phyloP scores from a whole-genome alignment of 2,113 vertebrate genomes.

The Otocyon megalotis region DNA sequence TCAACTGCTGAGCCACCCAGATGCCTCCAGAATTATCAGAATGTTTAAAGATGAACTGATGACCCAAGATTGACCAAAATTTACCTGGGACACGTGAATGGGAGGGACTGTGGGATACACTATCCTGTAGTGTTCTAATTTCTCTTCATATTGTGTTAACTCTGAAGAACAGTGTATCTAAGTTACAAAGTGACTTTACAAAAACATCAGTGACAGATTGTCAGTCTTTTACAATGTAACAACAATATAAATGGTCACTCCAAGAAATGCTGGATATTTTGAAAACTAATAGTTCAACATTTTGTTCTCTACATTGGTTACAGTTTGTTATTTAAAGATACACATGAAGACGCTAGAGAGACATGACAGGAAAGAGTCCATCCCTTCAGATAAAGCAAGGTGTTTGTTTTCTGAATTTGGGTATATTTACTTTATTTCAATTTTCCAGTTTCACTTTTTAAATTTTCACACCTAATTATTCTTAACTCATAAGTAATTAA shows the following conservation, averaged over 20 bases:
- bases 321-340: constrained; percentile 3
- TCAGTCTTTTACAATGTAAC: neutral
- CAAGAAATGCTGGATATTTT: neutral
- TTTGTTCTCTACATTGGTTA: neutral
- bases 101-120: neutral
- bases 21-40: neutral
- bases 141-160: neutral
- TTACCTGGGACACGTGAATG: neutral
- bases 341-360: neutral
- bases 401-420: neutral
- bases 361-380: neutral
- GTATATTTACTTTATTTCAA: neutral
- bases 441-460: neutral
- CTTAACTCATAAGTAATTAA: neutral
- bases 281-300: neutral
- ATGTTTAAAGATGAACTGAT: neutral
- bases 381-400: neutral
- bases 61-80: neutral
- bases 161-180: neutral
- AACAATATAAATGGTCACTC: neutral
- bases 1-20: no score
- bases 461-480: neutral
- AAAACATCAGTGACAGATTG: neutral
- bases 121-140: neutral
- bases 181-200: neutral